A percentile compares a stretch with the other conserved stretches of the same genome.
phyloP scores from a whole-genome alignment of 2,113 vertebrate genomes.

The Craseonycteris thonglongyai region DNA sequence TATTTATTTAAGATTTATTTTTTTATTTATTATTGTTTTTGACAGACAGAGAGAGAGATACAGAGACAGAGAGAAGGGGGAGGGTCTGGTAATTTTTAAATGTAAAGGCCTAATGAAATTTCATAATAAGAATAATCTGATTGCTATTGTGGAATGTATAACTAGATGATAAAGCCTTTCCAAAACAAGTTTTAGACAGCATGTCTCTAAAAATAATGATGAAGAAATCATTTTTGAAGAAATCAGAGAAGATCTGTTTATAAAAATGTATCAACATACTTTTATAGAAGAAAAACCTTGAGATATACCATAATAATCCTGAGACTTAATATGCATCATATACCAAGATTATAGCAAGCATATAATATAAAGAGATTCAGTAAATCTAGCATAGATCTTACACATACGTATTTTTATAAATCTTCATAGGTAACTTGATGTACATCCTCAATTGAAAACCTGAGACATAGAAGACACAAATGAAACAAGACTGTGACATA shows the following conservation, averaged over 20 bases:
- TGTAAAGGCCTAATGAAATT: neutral
- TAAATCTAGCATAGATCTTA: neutral
- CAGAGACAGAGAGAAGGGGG: too few relatives aligned
- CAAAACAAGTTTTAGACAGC: neutral
- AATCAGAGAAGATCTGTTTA: neutral
- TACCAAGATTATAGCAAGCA: neutral
- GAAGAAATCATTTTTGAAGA: constrained; percentile 15
- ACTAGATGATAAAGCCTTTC: constrained; percentile 20
- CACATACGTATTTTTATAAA: neutral
- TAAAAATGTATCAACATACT: constrained; percentile 22
- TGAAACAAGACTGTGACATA: neutral
- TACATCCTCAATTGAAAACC: neutral
- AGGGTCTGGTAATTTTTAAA: too few relatives aligned
- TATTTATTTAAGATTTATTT: too few relatives aligned
- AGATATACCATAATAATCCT: neutral
- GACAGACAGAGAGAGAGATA: too few relatives aligned
- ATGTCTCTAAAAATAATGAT: constrained; percentile 13
- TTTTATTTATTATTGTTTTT: too few relatives aligned
- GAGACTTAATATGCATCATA: neutral
- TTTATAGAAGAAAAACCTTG: neutral
- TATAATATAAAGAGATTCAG: neutral
- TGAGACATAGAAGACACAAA: neutral
- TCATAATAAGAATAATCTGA: neutral
- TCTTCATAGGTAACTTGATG: neutral
- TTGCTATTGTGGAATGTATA: neutral